Base-by-base conservation (phyloP, 2,888 invertebrate species). In the Sepioteuthis lessoniana region DNA sequence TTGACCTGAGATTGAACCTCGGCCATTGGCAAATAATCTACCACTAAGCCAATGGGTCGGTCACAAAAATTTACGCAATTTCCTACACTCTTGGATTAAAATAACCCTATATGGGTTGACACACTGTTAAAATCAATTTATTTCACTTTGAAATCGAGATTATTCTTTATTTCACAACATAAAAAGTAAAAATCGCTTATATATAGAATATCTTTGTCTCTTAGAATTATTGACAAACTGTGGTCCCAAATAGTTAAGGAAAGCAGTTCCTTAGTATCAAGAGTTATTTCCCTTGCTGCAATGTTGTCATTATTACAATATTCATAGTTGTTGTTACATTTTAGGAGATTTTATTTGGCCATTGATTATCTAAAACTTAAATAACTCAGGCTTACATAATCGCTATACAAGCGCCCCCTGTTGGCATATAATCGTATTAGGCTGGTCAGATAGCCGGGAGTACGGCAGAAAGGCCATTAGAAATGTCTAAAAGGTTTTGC, bases 401-500 rank as follows among this genome's bases (percentile, higher is more conserved):
- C 76, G 76, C 35, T 76, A n/a, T 76, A n/a, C 16, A 76, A 76
- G 76, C 76, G 16, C n/a, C 35, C 76, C n/a, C n/a, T 76, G 76
- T 76, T 76, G 76, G 16, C n/a, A n/a, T 76, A n/a, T 76, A 76
- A 76, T 76, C 76, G 76, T 76, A 35, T 76, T 76, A 76, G 10
- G 76, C n/a, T 35, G 35, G 76, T 16, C 76, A 76, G 76, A 76
- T 76, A 76, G n/a, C n/a, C 76, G 76, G n/a, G 76, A 35, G n/a
- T n/a, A 76, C 76, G 35, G 13, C 76, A 16, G 76, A 76, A 76
- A n/a, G 76, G n/a, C 76, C 76, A 76, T 76, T 76, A 76, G n/a
- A 76, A n/a, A 76, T 76, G 76, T 76, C 76, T n/a, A n/a, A 76
- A 76, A 76, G n/a, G 76, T n/a, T 76, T 76, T 76, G n/a, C 76